A percentile compares a stretch with the other conserved stretches of the same genome.
Evolutionary conservation across 2,888 invertebrate genomes (phyloP).

Genomic region (Calameuta filiformis): DNA sequence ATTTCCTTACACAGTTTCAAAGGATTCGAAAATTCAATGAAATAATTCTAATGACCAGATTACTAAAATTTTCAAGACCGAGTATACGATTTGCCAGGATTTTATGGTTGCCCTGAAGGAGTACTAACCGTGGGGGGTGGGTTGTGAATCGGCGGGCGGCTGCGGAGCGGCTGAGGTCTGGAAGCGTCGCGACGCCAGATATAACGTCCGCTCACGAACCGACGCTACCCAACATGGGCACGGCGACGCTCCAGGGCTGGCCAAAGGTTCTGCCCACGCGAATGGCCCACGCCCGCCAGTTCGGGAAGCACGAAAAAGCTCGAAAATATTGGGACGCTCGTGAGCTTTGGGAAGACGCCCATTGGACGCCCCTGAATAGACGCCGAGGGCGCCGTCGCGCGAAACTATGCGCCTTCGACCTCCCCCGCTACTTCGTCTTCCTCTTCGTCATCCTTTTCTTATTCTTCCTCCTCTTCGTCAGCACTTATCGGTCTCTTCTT

Average conservation of each 20-base stretch:
- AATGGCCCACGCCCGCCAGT: conserved; percentile 40
- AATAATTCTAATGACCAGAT: too few relatives aligned
- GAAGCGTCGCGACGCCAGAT: conserved; percentile 58
- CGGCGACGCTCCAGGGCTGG: conserved; percentile 62
- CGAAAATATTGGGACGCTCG: conserved; percentile 29
- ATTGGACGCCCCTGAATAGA: conserved; percentile 26
- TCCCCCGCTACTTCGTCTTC: conserved; percentile 1
- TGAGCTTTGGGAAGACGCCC: conserved; percentile 3
- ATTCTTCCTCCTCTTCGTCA: background rate
- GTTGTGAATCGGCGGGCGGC: conserved; percentile 57
- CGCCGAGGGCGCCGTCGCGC: conserved; percentile 19
- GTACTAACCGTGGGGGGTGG: conserved; percentile 58
- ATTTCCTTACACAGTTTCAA: too few relatives aligned
- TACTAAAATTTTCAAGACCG: too few relatives aligned
- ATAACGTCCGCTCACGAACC: conserved; percentile 57
- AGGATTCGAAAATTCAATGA: too few relatives aligned
- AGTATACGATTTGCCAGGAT: too few relatives aligned
- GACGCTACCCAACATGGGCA: conserved; percentile 63
- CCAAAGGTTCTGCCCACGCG: conserved; percentile 60
- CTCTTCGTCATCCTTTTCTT: conserved; percentile 3
- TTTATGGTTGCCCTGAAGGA: conserved; percentile 1
- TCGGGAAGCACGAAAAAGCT: conserved; percentile 32
- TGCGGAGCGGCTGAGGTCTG: conserved; percentile 60
- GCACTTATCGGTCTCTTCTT: too few relatives aligned
- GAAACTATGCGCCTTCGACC: background rate